Evolutionary conservation across 2,888 invertebrate species (phyloP).

Genomic region (Odontothrips loti): DNA sequence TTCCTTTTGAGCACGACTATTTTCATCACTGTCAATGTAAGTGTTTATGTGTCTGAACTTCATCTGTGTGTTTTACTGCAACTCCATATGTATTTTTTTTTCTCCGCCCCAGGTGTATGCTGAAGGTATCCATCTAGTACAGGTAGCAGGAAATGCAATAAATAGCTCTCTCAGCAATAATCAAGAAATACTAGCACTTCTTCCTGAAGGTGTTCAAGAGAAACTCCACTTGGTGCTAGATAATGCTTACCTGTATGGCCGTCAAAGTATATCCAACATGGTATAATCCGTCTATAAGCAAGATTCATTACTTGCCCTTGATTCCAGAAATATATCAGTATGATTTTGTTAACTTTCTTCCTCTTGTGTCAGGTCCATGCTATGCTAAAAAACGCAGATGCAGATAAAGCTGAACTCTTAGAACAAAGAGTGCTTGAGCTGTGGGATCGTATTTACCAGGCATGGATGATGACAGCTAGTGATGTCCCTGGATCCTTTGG

Average conservation of each 20-base stretch:
- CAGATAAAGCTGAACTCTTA: conserved; percentile 71
- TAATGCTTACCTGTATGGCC: conserved; percentile 88
- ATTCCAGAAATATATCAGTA: no score
- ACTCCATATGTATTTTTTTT: not conserved
- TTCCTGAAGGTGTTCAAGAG: conserved; percentile 80
- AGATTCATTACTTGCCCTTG: no score
- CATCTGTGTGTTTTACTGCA: not conserved
- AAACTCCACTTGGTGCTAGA: conserved; percentile 86
- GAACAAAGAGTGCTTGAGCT: conserved; percentile 86
- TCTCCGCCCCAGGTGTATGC: conserved; percentile 69
- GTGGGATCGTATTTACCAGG: conserved; percentile 91
- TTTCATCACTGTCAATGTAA: conserved; percentile 78
- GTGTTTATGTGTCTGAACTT: conserved; percentile 31
- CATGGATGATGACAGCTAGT: conserved; percentile 74
- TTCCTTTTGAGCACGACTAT: conserved; percentile 73
- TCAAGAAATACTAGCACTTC: conserved; percentile 73
- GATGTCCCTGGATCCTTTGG: conserved; percentile 55
- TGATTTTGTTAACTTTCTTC: no score
- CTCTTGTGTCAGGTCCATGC: conserved; percentile 62
- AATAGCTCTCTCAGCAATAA: conserved; percentile 86
- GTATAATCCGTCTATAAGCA: conserved; percentile 50
- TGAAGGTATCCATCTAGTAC: conserved; percentile 87
- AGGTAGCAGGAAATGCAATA: conserved; percentile 79
- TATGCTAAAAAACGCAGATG: conserved; percentile 73
- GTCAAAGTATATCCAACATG: conserved; percentile 83